Evolutionary conservation across 1,140 invertebrate species (phyloP), one percentile per base, ranked within the genome.

Genomic region (Hirudo medicinalis): DNA sequence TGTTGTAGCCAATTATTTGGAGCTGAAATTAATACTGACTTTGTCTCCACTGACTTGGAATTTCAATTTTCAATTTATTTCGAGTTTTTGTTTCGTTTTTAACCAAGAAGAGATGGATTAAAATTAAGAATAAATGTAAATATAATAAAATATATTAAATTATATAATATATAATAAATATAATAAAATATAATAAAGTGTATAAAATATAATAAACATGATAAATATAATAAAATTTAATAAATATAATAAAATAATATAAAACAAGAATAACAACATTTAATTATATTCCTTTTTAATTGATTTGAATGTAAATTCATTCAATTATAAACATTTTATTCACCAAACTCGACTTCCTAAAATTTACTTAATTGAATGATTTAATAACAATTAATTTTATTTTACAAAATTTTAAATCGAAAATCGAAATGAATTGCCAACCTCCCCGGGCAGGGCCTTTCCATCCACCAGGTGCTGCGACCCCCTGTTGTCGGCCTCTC

Each of bases 1-100:
- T 70, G 43, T 70, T 70, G 69, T 8, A 70, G 43, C 69, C 69
- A 32, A 70, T 70, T 22, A 70, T 54, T 25, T 70, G 69, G 3
- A 70, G 40, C 69, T 70, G 57, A 22, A 25, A 32, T 63, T 63
- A n/a, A 32, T 0, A 63, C 4, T 25, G 57, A 11, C 29, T 25
- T 63, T 22, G 11, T n/a, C 29, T 13, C 2, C 17, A 9, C 11
- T 25, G 19, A 2, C 22, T 25, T 25, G 4, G 22, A 63, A 32
- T 63, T 20, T 57, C 54, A 57, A 63, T 13, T 63, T 63, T 25
- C 15, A 32, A 32, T 32, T 63, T 22, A 25, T 22, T 22, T 32
- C 11, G 32, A 6, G 6, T 36, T 36, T 36, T 36, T n/a, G n/a
- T n/a, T 36, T 36, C 6, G 32, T 36, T 2, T 36, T 36, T 6